Evolutionary conservation across 2,888 invertebrate genomes (phyloP), one percentile per base, ranked within the genome.

Genomic region (Teinopalpus imperialis): DNA sequence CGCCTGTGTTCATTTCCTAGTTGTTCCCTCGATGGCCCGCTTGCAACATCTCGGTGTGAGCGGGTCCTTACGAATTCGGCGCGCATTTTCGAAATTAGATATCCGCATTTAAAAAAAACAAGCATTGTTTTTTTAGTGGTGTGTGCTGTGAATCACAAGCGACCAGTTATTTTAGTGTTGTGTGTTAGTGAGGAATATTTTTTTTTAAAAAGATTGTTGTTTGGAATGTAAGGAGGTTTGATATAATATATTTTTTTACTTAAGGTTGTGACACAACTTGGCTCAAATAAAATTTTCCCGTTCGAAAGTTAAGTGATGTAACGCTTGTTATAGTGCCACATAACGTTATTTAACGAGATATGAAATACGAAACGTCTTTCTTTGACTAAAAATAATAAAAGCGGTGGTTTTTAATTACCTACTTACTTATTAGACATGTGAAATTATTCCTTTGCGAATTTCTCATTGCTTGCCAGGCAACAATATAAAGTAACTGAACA

Each of bases 11-110:
- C 81, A 78, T 81, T 87, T 88, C 88, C 87, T 88, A 87, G 85
- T 87, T 76, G 82, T 66, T 79, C 78, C 81, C 77, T 63, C 70
- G 81, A 75, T 78, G 80, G 85, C 82, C 81, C 82, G 85, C 82
- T 80, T 80, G 81, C 81, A 79, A 78, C 83, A 81, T 71, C 72
- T 66, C 75, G 71, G 73, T 85, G 85, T 86, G 73, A 77, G 81
- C 83, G 81, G 79, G 82, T 76, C 86, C 80, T 86, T 75, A 81
- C 63, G 61, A 66, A 66, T 78, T 76, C 72, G 76, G 79, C 81
- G 85, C 77, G 79, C 59, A 69, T 67, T 71, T 75, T 74, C 68
- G 67, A 75, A 74, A 67, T 59, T 57, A 44, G 47, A 53, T 54
- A 42, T 42, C 47, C 42, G 26, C 42, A 43, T 48, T 51, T 45